Conservation (phyloP, 1,140 invertebrate genomes). For the Leptinotarsa undecemlineata region DNA sequence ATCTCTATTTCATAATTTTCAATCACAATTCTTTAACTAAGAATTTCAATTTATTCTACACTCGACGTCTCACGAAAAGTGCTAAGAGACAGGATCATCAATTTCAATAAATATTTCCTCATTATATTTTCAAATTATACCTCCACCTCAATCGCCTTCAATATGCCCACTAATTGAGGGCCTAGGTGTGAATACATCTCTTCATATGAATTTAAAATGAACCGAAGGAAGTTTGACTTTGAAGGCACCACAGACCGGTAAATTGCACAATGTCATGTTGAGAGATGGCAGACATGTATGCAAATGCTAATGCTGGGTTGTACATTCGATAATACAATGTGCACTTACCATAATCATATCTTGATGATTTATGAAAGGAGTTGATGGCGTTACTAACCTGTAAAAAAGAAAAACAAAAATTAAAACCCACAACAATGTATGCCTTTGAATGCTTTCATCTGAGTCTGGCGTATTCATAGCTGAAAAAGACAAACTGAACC, state of each 20-base stretch:
- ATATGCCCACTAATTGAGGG: not conserved
- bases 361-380: slow-evolving; percentile 1
- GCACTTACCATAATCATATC: slow-evolving; percentile 8
- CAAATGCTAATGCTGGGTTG: not conserved
- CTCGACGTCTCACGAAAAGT: not conserved
- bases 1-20: too few relatives aligned
- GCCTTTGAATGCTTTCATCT: too few relatives aligned
- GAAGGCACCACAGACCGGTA: too few relatives aligned
- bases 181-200: not conserved
- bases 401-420: not conserved
- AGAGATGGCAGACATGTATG: slow-evolving; percentile 4
- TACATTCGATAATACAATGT: not conserved
- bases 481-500: too few relatives aligned
- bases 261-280: slow-evolving; percentile 2
- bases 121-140: not conserved
- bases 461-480: too few relatives aligned
- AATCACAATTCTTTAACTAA: too few relatives aligned
- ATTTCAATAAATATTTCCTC: not conserved
- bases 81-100: not conserved
- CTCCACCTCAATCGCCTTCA: not conserved
- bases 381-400: slow-evolving; percentile 1
- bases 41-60: too few relatives aligned
- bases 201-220: not conserved
- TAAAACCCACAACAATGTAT: not conserved
- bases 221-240: not conserved